These are phyloP conservation scores for Agrochola circellaris DNA, from an alignment of 2,888 invertebrate genomes.

Conservation along the genomic window DNA sequence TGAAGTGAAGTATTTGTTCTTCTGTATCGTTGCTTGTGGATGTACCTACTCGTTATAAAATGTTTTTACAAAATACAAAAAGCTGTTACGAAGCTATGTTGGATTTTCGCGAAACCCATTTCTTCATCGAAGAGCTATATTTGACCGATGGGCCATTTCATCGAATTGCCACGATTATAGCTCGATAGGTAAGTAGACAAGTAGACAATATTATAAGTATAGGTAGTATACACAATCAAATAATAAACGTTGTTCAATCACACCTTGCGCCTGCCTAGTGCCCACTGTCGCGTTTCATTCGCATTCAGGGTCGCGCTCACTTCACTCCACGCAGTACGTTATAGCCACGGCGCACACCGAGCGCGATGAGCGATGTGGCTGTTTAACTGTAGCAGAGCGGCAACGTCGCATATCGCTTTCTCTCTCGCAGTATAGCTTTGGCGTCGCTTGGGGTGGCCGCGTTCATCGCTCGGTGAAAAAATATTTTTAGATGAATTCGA, in stretches of 20 bases:
- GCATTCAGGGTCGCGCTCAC: constrained; percentile 10
- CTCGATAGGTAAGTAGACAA: background rate
- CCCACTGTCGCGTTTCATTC: background rate
- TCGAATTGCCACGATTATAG: background rate
- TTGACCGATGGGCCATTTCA: background rate
- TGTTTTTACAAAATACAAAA: background rate
- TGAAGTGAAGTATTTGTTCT: no score
- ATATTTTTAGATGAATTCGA: constrained; percentile 69
- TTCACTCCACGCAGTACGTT: background rate
- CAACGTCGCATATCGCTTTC: constrained; percentile 80
- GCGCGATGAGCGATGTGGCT: constrained; percentile 78
- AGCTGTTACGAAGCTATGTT: background rate
- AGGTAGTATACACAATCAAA: background rate
- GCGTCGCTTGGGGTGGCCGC: constrained; percentile 77
- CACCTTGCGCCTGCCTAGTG: background rate
- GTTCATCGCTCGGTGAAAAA: constrained; percentile 57
- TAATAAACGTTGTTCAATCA: background rate
- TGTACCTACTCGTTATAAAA: background rate
- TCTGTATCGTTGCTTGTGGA: background rate
- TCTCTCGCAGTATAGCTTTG: constrained; percentile 86
- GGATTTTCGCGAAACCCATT: background rate
- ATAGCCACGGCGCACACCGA: constrained; percentile 74
- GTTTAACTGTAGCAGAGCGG: constrained; percentile 71
- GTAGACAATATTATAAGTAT: no score
- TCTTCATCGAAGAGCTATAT: background rate